phyloP scores from a whole-genome alignment of 2,797 vertebrate species.

The Sorex maritimensis region DNA sequence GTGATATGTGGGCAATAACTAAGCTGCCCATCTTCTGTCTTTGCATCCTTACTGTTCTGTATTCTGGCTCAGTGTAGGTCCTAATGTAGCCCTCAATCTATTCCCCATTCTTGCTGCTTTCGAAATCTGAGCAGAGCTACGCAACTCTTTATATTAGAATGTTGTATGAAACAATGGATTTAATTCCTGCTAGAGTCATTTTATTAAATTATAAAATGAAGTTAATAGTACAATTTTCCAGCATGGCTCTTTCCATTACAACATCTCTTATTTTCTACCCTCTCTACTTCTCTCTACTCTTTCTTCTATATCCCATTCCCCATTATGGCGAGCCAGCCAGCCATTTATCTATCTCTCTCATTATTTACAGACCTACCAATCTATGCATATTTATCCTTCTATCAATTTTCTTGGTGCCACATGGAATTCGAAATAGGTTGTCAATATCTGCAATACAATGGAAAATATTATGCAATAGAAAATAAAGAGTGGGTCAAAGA shows the following conservation, averaged over 20 bases:
- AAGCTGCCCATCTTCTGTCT: background rate
- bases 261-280: background rate
- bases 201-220: constrained; percentile 3
- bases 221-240: background rate
- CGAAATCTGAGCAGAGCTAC: background rate
- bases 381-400: background rate
- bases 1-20: background rate
- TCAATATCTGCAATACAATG: background rate
- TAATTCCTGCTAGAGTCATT: background rate
- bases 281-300: background rate
- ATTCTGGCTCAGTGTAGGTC: background rate
- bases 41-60: background rate
- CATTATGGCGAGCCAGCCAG: background rate
- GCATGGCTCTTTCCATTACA: background rate
- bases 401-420: background rate
- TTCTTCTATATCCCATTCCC: background rate
- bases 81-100: background rate
- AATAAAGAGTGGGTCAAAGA: background rate
- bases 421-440: background rate
- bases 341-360: background rate
- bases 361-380: background rate
- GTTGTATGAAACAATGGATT: background rate
- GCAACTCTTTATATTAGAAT: too few species aligned
- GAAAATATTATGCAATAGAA: background rate
- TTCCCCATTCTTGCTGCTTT: background rate